phyloP scores from a whole-genome alignment of 2,797 vertebrate genomes.

The Scyliorhinus canicula region DNA sequence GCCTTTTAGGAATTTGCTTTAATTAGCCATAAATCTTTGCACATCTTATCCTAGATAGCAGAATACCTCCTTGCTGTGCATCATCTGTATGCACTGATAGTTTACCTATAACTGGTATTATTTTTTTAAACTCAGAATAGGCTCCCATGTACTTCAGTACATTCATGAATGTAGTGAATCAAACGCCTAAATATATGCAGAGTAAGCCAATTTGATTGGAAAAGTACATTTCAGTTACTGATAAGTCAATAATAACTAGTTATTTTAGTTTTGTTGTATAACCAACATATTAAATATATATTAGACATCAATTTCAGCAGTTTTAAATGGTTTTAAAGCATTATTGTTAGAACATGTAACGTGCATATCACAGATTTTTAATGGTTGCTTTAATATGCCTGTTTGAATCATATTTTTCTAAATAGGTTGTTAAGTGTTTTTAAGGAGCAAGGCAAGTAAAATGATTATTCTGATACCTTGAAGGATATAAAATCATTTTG shows the following conservation, averaged over 20 bases:
- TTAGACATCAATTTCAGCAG: neutral
- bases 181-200: neutral
- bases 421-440: neutral
- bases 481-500: neutral
- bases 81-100: slow-evolving; percentile 8
- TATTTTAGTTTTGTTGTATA: neutral
- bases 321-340: neutral
- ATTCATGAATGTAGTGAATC: neutral
- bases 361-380: slow-evolving; percentile 6
- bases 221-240: neutral
- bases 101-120: neutral
- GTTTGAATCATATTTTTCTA: neutral
- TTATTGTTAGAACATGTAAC: neutral
- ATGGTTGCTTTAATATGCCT: neutral
- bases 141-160: slow-evolving; percentile 13
- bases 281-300: neutral
- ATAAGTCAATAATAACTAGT: neutral
- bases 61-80: neutral
- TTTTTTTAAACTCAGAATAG: neutral
- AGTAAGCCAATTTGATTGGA: neutral
- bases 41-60: slow-evolving; percentile 12
- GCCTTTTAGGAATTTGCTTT: slow-evolving; percentile 25
- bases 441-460: neutral
- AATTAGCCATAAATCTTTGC: slow-evolving; percentile 26
- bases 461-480: neutral